Percentiles rank a stretch among this genome's conserved stretches.
phyloP scores from a whole-genome alignment of 2,888 invertebrate species.

The Ennomos quercinarius region DNA sequence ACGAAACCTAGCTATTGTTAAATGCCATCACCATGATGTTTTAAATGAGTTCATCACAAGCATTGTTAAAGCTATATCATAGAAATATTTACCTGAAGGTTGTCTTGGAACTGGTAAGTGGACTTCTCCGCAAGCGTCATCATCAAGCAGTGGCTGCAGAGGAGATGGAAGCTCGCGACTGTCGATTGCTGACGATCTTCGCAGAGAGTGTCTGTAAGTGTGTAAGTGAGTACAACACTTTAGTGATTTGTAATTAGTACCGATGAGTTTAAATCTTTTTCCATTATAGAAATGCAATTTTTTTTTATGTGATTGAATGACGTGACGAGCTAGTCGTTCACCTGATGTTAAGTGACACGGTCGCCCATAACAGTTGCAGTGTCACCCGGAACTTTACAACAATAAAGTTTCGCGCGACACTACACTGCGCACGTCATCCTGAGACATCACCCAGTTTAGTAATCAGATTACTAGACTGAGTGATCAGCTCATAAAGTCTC shows the following conservation, averaged over 20 bases:
- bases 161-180: conserved; percentile 81
- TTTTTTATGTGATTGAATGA: no score
- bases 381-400: no score
- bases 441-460: no score
- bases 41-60: neutral
- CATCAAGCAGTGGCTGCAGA: conserved; percentile 71
- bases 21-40: conserved; percentile 5
- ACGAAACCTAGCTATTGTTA: conserved; percentile 1
- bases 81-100: conserved; percentile 66
- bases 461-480: no score
- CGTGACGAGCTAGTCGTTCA: no score
- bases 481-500: no score
- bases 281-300: no score
- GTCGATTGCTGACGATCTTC: conserved; percentile 87
- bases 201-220: conserved; percentile 70
- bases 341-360: no score
- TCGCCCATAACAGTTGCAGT: no score
- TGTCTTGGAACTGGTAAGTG: conserved; percentile 78
- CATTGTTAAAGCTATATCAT: neutral
- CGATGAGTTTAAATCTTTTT: no score
- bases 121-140: conserved; percentile 73
- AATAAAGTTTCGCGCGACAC: no score
- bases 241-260: conserved; percentile 1
- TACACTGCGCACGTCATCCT: no score
- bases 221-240: neutral